Evolutionary conservation across 2,888 invertebrate species (phyloP), one percentile per base, ranked within the genome.

Genomic region (Chymomyza caudatula): DNA sequence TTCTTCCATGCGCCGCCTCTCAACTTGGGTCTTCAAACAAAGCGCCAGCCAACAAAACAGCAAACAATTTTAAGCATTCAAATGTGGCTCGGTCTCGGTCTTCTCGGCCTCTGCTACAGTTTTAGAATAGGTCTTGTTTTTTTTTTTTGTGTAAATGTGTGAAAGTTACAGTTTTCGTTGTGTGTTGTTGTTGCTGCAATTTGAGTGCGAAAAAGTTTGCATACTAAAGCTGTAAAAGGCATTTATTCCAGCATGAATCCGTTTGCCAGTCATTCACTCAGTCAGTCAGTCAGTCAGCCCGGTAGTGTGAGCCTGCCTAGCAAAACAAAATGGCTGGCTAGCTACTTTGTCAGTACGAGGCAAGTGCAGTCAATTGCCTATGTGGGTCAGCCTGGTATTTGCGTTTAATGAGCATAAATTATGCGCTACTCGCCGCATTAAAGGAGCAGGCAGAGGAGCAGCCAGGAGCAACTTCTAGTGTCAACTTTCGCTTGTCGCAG

Each of bases 171-270:
- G 86, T 86, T 71, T 80, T 77, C 62, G 15, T 17, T 37, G 59
- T 60, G 47, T n/a, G 17, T 49, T 15, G 49, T 54, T 37, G 20
- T 22, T 4, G 19, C 77, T 86, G 78, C 79, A 84, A 71, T 84
- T 77, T 81, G 85, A 81, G 82, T 83, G 86, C 81, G 85, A 83
- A 82, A 82, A 82, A 86, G 86, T 82, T 84, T 81, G 82, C 86
- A 82, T 86, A 81, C 77, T 86, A 77, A 84, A 85, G 20, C 84
- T 83, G 80, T 80, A 79, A 85, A 81, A 81, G 85, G 85, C 86
- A 82, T 82, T 82, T 82, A 82, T 84, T 82, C 86, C 82, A 84
- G 82, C 82, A 85, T 82, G 86, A 82, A 84, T 82, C 82, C 82
- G 82, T 84, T 82, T 86, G 85, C 73, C 85, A 54, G 63, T 20